A percentile compares a stretch with the other conserved stretches of the same genome.
phyloP scores from a whole-genome alignment of 37 sponge, comb jelly and placozoan species.

The Chondrilla cf. caribensis region DNA sequence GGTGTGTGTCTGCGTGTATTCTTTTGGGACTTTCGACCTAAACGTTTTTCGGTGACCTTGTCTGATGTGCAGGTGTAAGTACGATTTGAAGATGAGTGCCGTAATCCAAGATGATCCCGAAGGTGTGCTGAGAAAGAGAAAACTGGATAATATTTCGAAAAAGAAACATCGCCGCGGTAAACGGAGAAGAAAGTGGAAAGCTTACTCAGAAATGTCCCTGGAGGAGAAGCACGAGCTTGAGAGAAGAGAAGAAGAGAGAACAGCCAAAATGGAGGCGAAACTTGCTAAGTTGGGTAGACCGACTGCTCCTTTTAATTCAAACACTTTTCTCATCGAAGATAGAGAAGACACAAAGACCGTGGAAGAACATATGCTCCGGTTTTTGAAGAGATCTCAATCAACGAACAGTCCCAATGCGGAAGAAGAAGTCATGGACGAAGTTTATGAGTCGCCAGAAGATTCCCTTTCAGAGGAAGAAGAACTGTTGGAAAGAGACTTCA shows the following conservation, averaged over 20 bases:
- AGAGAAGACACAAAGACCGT: constrained; percentile 12
- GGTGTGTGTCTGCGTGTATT: too few species aligned
- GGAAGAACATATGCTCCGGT: neutral
- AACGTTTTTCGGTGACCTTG: too few species aligned
- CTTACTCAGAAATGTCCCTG: constrained; percentile 35
- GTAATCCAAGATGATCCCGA: neutral
- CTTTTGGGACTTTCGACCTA: too few species aligned
- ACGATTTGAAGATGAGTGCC: too few species aligned
- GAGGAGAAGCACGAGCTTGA: constrained; percentile 34
- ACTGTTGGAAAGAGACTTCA: constrained; percentile 27
- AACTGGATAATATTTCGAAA: neutral
- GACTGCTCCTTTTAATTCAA: constrained; percentile 40
- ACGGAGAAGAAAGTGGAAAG: constrained; percentile 41
- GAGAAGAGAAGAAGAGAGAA: neutral
- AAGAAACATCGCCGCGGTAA: constrained; percentile 23
- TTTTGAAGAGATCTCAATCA: constrained; percentile 14
- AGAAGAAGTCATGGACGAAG: neutral
- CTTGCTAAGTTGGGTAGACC: constrained; percentile 38
- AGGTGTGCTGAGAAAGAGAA: neutral
- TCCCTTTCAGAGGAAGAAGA: constrained; percentile 8
- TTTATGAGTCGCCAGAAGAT: constrained; percentile 29
- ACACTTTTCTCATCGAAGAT: constrained; percentile 47
- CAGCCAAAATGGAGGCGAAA: constrained; percentile 17
- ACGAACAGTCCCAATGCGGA: constrained; percentile 15
- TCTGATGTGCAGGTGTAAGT: too few species aligned